Conservation (phyloP, 1,140 invertebrate genomes). For the Pseudomyrmex gracilis region DNA sequence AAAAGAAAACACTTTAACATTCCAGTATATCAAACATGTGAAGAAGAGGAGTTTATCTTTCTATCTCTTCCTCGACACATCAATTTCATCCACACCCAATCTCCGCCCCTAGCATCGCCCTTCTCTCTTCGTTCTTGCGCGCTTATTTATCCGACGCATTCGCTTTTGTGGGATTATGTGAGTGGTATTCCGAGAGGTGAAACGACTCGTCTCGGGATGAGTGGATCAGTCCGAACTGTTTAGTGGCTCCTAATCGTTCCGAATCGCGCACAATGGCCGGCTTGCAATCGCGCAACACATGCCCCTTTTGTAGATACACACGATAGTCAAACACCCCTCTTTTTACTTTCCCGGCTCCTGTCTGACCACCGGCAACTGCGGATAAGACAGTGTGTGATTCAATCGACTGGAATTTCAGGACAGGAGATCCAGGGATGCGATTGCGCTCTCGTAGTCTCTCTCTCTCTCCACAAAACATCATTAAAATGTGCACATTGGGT, state of each 20-base stretch:
- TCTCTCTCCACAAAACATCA: slow-evolving; percentile 36
- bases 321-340: slow-evolving; percentile 61
- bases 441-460: slow-evolving; percentile 35
- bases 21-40: slow-evolving; percentile 27
- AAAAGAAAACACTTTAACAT: neutral
- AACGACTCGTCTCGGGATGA: slow-evolving; percentile 69
- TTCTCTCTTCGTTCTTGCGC: slow-evolving; percentile 6
- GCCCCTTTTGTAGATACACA: slow-evolving; percentile 62
- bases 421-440: slow-evolving; percentile 1
- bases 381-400: slow-evolving; percentile 73
- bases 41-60: slow-evolving; percentile 65
- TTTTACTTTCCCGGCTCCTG: slow-evolving; percentile 52
- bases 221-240: slow-evolving; percentile 73
- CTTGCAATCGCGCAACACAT: slow-evolving; percentile 77
- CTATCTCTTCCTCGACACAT: slow-evolving; percentile 64
- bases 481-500: slow-evolving; percentile 12
- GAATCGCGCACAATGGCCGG: slow-evolving; percentile 78
- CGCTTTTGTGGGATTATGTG: slow-evolving; percentile 69
- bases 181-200: slow-evolving; percentile 63
- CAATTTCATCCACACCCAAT: slow-evolving; percentile 36
- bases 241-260: slow-evolving; percentile 76
- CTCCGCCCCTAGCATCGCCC: neutral
- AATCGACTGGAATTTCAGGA: slow-evolving; percentile 70
- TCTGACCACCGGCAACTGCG: slow-evolving; percentile 62
- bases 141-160: slow-evolving; percentile 65